A percentile compares a stretch with the other conserved stretches of the same genome.
Evolutionary conservation across 2,888 invertebrate genomes (phyloP).

Genomic region (Diogma glabrata): DNA sequence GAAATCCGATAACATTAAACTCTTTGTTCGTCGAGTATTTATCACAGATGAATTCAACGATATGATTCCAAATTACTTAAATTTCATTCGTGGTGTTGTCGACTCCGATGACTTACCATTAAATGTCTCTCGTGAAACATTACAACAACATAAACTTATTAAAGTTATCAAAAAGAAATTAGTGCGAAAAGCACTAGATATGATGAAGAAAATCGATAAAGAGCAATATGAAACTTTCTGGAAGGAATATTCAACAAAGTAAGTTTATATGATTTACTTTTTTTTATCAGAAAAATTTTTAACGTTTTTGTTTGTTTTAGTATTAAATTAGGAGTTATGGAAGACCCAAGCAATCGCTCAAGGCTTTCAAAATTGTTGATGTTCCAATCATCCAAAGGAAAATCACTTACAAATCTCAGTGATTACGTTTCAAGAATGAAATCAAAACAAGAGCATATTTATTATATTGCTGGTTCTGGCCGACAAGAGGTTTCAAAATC

Average conservation of each 20-base stretch:
- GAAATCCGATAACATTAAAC: slow-evolving; percentile 86
- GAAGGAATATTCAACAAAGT: slow-evolving; percentile 98
- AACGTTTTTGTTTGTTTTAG: slow-evolving; percentile 34
- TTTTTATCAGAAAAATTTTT: too few species aligned
- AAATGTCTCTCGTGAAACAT: slow-evolving; percentile 94
- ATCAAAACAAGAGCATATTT: slow-evolving; percentile 86
- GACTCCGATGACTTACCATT: slow-evolving; percentile 98
- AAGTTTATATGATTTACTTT: slow-evolving; percentile 25
- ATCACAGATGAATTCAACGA: slow-evolving; percentile 99
- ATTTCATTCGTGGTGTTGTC: slow-evolving; percentile 92
- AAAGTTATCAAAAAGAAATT: slow-evolving; percentile 99
- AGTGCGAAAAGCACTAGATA: slow-evolving; percentile 91
- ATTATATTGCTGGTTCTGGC: slow-evolving; percentile 87
- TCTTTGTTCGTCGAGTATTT: slow-evolving; percentile 96
- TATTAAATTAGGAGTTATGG: slow-evolving; percentile 92
- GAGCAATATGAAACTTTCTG: slow-evolving; percentile 89
- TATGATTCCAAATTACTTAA: slow-evolving; percentile 96
- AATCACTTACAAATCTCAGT: slow-evolving; percentile 58
- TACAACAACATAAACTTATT: slow-evolving; percentile 97
- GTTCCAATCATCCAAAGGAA: slow-evolving; percentile 70
- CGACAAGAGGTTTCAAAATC: slow-evolving; percentile 78
- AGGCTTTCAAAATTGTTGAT: slow-evolving; percentile 88
- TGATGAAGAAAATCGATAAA: slow-evolving; percentile 91
- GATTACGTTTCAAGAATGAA: slow-evolving; percentile 95
- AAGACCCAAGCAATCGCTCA: slow-evolving; percentile 93